phyloP scores from a whole-genome alignment of 2,797 vertebrate genomes.

The Notamacropus eugenii region DNA sequence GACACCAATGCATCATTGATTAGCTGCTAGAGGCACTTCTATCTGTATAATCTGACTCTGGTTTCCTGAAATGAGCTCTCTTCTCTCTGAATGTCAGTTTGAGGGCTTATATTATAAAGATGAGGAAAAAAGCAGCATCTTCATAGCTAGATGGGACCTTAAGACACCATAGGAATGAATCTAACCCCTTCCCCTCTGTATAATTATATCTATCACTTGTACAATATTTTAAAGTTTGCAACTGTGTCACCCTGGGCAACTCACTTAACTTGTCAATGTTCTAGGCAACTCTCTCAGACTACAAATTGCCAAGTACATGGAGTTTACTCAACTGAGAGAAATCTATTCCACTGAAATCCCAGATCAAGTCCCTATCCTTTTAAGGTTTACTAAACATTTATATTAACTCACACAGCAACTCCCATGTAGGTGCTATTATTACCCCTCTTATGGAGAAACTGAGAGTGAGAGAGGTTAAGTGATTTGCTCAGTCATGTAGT shows the following conservation, averaged over 20 bases:
- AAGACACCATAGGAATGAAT: neutral
- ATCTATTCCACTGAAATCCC: neutral
- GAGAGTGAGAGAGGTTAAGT: constrained; percentile 19
- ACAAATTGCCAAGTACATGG: neutral
- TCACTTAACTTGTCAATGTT: neutral
- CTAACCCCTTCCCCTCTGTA: neutral
- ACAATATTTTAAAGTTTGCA: neutral
- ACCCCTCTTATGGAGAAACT: constrained; percentile 33
- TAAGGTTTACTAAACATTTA: neutral
- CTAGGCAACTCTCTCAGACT: neutral
- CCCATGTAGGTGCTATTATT: neutral
- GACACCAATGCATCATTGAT: neutral
- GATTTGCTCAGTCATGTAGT: neutral
- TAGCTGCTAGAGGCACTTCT: neutral
- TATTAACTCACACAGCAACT: neutral
- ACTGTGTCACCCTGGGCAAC: neutral
- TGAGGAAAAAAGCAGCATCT: neutral
- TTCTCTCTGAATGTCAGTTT: neutral
- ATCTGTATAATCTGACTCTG: neutral
- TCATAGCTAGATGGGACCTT: neutral
- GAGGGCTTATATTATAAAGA: neutral
- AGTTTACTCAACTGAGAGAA: neutral
- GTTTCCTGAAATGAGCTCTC: neutral
- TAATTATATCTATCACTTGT: neutral
- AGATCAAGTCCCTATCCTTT: neutral